Evolutionary conservation across 2,113 vertebrate genomes (phyloP), one percentile per base, ranked within the genome.

Genomic region (Hyperopisus bebe): DNA sequence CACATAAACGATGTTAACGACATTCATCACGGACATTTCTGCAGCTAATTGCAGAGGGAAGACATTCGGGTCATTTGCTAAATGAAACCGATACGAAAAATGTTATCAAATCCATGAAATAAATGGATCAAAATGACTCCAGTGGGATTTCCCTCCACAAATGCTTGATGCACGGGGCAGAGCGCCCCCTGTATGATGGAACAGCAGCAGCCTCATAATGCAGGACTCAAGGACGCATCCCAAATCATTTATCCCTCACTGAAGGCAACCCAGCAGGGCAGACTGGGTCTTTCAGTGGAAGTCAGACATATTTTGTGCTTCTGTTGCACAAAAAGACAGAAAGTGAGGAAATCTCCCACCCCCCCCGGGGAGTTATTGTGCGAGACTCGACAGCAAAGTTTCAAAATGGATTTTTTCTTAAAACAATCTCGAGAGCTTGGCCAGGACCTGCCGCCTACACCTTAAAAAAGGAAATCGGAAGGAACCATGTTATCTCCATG

Each of bases 401-500:
- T 87, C 44, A 35, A 87, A 55, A 87, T 31, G 27, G 5, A 19
- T 42, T 55, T 53, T 35, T 77, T 3, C 9, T 35, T 77, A 77
- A 77, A 24, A 31, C n/a, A 70, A n/a, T 48, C 44, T 47, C 6
- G 9, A 44, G 89, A 50, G 13, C 35, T 39, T 7, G 31, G 10
- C 39, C 24, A 17, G 44, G 4, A 50, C n/a, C 47, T 27, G 42
- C 24, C 8, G 5, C 9, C 48, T 47, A 5, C 10, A 48, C 83
- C 83, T 50, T 86, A 27, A 70, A 62, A 89, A 24, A 31, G 90
- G 0, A 1, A 74, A 62, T n/a, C 24, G 5, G 24, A 62, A 62
- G 55, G 62, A 90, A 5, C 17, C 1, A 5, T 19, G 17, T 35
- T 58, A 89, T 93, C 89, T 74, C 91, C 74, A 89, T 3, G 31